A percentile compares a stretch with the other conserved stretches of the same genome.
Conservation (phyloP, 2,888 invertebrate species). For the Drosophila cognata region DNA sequence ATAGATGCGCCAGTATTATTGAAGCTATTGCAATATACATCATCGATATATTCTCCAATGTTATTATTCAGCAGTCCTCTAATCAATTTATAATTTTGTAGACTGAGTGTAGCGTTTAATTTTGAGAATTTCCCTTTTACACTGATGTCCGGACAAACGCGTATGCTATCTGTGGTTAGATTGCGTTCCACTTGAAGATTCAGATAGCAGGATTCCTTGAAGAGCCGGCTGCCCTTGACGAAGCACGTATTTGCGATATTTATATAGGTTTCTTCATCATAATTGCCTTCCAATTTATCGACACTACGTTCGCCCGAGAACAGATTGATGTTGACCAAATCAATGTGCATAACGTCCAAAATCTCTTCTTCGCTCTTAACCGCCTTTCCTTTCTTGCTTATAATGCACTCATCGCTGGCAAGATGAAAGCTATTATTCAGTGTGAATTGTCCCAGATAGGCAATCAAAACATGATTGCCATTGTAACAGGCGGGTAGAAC, state of each 20-base stretch:
- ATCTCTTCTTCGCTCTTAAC: constrained; percentile 77
- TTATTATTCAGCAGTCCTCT: constrained; percentile 95
- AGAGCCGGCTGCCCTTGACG: constrained; percentile 88
- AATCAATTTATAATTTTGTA: constrained; percentile 94
- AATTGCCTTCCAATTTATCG: constrained; percentile 44
- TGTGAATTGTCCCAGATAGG: constrained; percentile 91
- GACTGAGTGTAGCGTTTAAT: constrained; percentile 92
- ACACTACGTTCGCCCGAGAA: constrained; percentile 86
- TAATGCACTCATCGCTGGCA: constrained; percentile 86
- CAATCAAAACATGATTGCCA: constrained; percentile 91
- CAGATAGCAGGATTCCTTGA: constrained; percentile 93
- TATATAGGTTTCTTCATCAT: constrained; percentile 61
- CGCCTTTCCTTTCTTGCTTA: constrained; percentile 73
- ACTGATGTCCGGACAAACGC: constrained; percentile 91
- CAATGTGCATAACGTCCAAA: constrained; percentile 88
- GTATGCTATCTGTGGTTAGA: constrained; percentile 87
- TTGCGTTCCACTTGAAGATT: constrained; percentile 93
- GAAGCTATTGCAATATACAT: constrained; percentile 85
- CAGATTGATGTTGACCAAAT: constrained; percentile 89
- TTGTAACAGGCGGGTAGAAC: constrained; percentile 94
- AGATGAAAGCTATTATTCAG: constrained; percentile 91
- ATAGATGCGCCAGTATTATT: constrained; percentile 78
- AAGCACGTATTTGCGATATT: constrained; percentile 83
- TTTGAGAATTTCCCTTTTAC: constrained; percentile 94
- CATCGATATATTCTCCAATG: constrained; percentile 93